Percentiles rank a stretch among this genome's conserved stretches.
Conservation (phyloP, 2,888 invertebrate species). For the Lumbricus terrestris region DNA sequence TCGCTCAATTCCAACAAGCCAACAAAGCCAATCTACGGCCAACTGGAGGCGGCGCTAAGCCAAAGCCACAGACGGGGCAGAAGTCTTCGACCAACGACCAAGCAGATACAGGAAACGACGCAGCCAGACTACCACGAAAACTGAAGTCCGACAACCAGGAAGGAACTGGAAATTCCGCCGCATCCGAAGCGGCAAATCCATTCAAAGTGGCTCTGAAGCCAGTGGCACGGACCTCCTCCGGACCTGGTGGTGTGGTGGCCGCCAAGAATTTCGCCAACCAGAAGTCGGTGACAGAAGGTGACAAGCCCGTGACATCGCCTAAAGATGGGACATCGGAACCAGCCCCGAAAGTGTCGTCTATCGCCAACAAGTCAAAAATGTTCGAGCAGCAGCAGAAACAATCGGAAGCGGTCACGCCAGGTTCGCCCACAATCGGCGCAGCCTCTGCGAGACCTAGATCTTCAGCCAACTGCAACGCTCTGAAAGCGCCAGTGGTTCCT, state of each 20-base stretch:
- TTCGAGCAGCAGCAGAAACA: neutral
- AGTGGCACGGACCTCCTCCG: neutral
- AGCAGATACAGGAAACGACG: neutral
- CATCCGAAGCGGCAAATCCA: neutral
- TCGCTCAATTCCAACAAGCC: neutral
- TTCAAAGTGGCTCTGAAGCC: slow-evolving; percentile 7
- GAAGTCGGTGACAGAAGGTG: neutral
- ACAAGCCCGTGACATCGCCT: neutral
- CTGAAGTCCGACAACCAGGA: neutral
- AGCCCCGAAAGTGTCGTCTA: neutral
- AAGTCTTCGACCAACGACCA: neutral
- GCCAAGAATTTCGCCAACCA: neutral
- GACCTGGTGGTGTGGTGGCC: neutral
- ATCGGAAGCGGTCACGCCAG: neutral
- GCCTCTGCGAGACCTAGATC: neutral
- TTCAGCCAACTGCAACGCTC: neutral
- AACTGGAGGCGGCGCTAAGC: neutral
- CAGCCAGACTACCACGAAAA: neutral
- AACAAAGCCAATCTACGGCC: neutral
- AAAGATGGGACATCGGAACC: neutral
- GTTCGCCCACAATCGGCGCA: neutral
- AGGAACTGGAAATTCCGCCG: neutral
- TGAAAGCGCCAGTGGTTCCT: too few relatives aligned
- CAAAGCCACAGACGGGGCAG: neutral
- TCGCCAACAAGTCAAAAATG: slow-evolving; percentile 6